Conservation (phyloP, 2,113 vertebrate genomes). For the Brienomyrus brachyistius region DNA sequence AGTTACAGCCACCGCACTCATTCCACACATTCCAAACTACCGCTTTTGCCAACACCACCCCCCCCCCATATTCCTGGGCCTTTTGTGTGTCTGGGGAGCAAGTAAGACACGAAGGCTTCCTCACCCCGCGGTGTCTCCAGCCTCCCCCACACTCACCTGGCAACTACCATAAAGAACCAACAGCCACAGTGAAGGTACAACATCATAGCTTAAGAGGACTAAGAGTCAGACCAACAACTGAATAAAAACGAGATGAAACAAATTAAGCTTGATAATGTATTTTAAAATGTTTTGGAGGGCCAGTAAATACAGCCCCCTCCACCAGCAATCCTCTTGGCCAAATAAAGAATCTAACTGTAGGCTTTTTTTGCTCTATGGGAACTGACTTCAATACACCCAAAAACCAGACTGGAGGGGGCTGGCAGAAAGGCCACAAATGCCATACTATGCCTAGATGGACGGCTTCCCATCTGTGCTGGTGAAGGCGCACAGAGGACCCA, state of each 20-base stretch:
- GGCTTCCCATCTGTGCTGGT: not conserved
- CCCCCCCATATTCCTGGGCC: not conserved
- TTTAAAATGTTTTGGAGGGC: not conserved
- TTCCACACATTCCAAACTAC: conserved; percentile 39
- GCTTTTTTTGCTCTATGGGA: not conserved
- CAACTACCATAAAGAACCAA: not conserved
- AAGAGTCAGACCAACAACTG: not conserved
- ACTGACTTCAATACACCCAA: not conserved
- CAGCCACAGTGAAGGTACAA: not conserved
- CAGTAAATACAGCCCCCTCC: not conserved
- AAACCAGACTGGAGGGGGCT: conserved; percentile 6
- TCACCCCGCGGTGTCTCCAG: not conserved
- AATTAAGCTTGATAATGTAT: not conserved
- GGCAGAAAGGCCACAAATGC: not conserved
- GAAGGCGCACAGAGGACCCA: conserved; percentile 8
- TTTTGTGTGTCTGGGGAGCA: not conserved
- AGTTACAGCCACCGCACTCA: conserved; percentile 21
- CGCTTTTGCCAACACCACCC: not conserved
- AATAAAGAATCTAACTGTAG: not conserved
- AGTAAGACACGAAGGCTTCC: not conserved
- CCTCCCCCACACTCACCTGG: not conserved
- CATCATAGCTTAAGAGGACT: not conserved
- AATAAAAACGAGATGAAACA: not conserved
- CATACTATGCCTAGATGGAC: not conserved
- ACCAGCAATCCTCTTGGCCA: not conserved